These are phyloP conservation scores for Drosophila miranda DNA, from an alignment of 1,140 invertebrate species.

Conservation along the genomic window DNA sequence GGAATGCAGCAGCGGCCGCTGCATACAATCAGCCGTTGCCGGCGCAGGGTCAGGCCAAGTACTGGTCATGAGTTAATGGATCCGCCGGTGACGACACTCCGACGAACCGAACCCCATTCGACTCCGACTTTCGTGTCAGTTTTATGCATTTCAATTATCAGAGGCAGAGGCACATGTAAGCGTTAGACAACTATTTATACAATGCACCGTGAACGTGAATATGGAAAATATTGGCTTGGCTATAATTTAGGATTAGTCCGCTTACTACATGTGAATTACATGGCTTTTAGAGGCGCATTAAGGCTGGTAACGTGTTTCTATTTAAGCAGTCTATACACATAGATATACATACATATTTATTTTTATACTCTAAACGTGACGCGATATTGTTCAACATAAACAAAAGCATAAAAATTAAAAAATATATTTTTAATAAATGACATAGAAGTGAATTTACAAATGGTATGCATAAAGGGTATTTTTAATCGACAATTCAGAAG, in stretches of 20 bases:
- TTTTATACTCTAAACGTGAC: slow-evolving; percentile 19
- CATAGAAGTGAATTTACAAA: too few species aligned
- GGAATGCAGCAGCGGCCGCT: slow-evolving; percentile 65
- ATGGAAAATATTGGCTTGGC: slow-evolving; percentile 48
- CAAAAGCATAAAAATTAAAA: too few species aligned
- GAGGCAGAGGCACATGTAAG: slow-evolving; percentile 44
- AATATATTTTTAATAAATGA: too few species aligned
- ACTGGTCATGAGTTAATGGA: slow-evolving; percentile 68
- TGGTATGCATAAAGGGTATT: too few species aligned
- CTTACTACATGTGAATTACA: slow-evolving; percentile 48
- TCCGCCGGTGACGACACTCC: neutral
- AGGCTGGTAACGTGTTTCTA: slow-evolving; percentile 28
- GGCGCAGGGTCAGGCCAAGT: slow-evolving; percentile 76
- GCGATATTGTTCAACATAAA: slow-evolving; percentile 34
- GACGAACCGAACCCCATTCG: neutral
- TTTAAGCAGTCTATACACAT: slow-evolving; percentile 3
- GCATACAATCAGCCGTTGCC: slow-evolving; percentile 75
- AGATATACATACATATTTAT: slow-evolving; percentile 29
- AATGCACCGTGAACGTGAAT: slow-evolving; percentile 29
- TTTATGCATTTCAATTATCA: slow-evolving; percentile 55
- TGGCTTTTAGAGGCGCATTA: slow-evolving; percentile 55
- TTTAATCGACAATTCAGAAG: too few species aligned
- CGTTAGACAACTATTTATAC: slow-evolving; percentile 39
- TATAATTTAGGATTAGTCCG: slow-evolving; percentile 49
- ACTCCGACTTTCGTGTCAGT: slow-evolving; percentile 10